Base-by-base conservation (phyloP, 1,140 invertebrate genomes). In the Drosophila repleta region DNA sequence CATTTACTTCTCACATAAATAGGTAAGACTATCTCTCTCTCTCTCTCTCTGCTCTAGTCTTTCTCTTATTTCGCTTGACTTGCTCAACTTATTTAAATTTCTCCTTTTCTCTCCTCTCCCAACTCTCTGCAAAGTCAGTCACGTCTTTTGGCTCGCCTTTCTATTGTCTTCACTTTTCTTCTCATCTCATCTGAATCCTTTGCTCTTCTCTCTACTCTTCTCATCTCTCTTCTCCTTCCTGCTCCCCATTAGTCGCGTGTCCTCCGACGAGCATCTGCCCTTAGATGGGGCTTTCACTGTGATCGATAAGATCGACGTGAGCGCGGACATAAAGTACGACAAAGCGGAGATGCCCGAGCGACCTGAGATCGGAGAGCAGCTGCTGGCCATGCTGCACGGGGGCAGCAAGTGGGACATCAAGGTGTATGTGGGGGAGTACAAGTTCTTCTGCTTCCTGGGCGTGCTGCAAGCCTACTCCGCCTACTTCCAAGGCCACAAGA, bases 361-460 rank as follows among this genome's bases (percentile, higher is more conserved):
- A 6, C 29, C 52, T 1, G 0, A 0, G 0, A 11, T 65, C 1
- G n/a, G 8, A 0, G n/a, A 15, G 3, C 41, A 37, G 21, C n/a
- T 76, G 1, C 21, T 45, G 3, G 7, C 18, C 0, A 0, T 75
- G 4, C 21, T 78, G 7, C 15, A 6, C 13, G 26, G 72, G 0
- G 15, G 17, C 0, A n/a, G 4, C 0, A 52, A 37, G 2, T 64
- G 53, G 20, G 37, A 65, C 7, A 32, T 64, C 2, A 63, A 32
- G 2, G 67, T 80, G 1, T 60, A 51, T 21, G 37, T 79, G 0
- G 76, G 72, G 6, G 45, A 17, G 3, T 57, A 55, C 6, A 75
- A 72, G 29, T 80, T 80, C 43, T 32, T 20, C 15, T 79, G 78
- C 6, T 72, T 76, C 7, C 11, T 78, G 20, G 20, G n/a, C 4